These are phyloP conservation scores for Drosophila mayri DNA, from an alignment of 1,140 invertebrate genomes.

Conservation along the genomic window DNA sequence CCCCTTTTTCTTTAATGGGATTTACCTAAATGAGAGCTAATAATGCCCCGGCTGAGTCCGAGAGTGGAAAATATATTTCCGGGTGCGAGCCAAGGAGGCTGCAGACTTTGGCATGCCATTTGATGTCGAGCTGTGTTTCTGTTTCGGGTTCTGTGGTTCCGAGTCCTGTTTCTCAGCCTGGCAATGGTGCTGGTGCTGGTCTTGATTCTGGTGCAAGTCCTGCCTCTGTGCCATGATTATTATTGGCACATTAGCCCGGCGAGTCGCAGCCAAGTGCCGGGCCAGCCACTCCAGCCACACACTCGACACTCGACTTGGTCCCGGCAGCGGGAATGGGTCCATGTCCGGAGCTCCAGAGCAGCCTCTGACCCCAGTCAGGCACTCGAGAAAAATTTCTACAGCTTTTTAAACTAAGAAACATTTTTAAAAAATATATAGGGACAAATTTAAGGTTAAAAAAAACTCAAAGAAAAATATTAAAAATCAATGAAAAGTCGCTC, in stretches of 20 bases:
- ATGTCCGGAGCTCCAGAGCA: conserved; percentile 24
- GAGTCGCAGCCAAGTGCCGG: conserved; percentile 66
- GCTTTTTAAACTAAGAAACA: not conserved
- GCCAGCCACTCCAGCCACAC: conserved; percentile 76
- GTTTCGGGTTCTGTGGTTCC: conserved; percentile 1
- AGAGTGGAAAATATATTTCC: conserved; percentile 79
- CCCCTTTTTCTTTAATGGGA: conserved; percentile 65
- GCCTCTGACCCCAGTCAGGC: conserved; percentile 23
- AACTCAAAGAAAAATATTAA: not conserved
- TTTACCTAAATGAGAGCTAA: conserved; percentile 82
- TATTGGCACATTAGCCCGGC: conserved; percentile 77
- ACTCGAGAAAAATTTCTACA: not conserved
- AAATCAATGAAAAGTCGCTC: too few relatives aligned
- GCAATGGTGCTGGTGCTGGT: conserved; percentile 1
- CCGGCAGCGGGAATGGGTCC: conserved; percentile 16
- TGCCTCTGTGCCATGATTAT: conserved; percentile 71
- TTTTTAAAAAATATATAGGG: not conserved
- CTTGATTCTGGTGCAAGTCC: conserved; percentile 8
- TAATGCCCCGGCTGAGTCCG: conserved; percentile 55
- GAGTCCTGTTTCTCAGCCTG: conserved; percentile 12
- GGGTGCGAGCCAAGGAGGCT: conserved; percentile 47
- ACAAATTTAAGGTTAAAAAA: too few relatives aligned
- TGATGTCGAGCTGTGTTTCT: conserved; percentile 55
- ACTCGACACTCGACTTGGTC: conserved; percentile 66
- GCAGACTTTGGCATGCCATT: conserved; percentile 76